A percentile compares a stretch with the other conserved stretches of the same genome.
These are phyloP conservation scores for Cochlearius cochlearius DNA, from an alignment of 2,113 vertebrate species.

Conservation along the genomic window DNA sequence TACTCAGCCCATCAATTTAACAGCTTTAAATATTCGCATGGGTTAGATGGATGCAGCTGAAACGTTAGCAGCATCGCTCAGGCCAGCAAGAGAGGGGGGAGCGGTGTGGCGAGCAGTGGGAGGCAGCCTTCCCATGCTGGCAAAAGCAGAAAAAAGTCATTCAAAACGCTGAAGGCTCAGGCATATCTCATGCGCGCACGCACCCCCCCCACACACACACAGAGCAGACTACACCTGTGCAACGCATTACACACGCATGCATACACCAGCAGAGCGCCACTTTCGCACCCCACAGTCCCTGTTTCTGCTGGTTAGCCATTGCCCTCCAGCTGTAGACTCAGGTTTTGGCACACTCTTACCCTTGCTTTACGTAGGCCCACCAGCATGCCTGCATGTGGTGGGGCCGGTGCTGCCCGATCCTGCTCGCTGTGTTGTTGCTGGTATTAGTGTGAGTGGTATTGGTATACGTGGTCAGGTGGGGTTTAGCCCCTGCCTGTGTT, in stretches of 20 bases:
- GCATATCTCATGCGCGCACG: not conserved
- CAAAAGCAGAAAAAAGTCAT: constrained; percentile 14
- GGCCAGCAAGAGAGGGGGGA: not conserved
- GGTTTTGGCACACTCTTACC: not conserved
- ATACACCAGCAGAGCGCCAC: not conserved
- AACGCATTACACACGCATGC: not conserved
- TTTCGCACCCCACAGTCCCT: not conserved
- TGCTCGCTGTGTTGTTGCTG: rapidly evolving
- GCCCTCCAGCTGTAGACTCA: not conserved
- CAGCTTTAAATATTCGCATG: constrained; percentile 85
- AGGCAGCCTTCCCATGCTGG: constrained; percentile 34
- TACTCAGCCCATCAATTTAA: constrained; percentile 79
- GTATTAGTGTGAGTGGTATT: not conserved
- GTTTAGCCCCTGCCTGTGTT: not conserved
- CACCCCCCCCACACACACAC: not conserved
- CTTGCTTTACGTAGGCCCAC: rapidly evolving
- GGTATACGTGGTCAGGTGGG: rapidly evolving
- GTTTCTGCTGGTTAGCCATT: not conserved
- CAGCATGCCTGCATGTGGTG: no score
- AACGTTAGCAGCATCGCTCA: not conserved
- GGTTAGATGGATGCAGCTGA: constrained; percentile 59
- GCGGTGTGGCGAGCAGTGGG: not conserved
- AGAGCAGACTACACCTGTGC: not conserved
- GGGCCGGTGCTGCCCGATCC: not conserved
- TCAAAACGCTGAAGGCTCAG: not conserved